phyloP scores from a whole-genome alignment of 2,797 vertebrate genomes.

The Ptychadena robeensis region DNA sequence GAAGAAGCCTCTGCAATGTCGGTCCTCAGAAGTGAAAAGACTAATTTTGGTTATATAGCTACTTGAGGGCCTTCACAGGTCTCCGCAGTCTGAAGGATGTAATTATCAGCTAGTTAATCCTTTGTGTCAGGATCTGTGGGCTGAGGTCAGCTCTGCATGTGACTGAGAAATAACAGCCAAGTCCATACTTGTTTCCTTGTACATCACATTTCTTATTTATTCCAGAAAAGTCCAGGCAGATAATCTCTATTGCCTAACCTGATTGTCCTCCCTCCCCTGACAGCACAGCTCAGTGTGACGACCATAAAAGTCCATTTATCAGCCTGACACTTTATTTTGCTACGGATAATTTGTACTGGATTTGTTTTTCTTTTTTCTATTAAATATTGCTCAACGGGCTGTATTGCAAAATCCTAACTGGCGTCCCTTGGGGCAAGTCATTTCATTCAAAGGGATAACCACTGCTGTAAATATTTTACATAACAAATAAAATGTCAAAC shows the following conservation, averaged over 20 bases:
- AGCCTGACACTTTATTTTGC: constrained; percentile 9
- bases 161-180: not conserved
- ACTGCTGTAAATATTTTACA: not conserved
- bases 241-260: constrained; percentile 14
- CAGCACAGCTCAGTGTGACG: not conserved
- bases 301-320: constrained; percentile 2
- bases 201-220: not conserved
- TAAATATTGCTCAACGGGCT: constrained; percentile 10
- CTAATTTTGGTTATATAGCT: not conserved
- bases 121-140: not conserved
- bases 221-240: not conserved
- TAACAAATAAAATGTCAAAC: not conserved
- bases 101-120: not conserved
- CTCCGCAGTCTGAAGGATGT: not conserved
- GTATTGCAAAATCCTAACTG: not conserved
- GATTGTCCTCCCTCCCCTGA: not conserved
- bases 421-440: not conserved
- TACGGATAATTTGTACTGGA: too few species aligned
- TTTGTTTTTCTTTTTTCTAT: not conserved
- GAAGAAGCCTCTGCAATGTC: not conserved
- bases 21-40: not conserved
- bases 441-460: not conserved
- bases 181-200: not conserved
- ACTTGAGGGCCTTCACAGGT: not conserved
- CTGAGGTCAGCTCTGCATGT: not conserved